phyloP scores from a whole-genome alignment of 2,888 invertebrate genomes.

The Hoplodrina blanda region DNA sequence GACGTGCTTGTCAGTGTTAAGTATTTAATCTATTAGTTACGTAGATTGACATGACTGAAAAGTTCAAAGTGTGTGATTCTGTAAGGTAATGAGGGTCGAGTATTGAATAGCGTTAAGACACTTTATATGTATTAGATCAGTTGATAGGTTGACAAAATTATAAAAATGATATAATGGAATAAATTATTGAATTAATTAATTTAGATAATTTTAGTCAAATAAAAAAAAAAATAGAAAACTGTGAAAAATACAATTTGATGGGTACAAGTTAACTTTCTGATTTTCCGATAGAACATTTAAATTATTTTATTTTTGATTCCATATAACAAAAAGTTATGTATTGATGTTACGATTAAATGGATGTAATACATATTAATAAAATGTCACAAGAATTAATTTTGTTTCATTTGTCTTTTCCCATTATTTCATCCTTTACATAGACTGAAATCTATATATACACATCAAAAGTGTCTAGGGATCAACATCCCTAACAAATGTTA shows the following conservation, averaged over 20 bases:
- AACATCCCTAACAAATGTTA: no score
- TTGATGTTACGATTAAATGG: slow-evolving; percentile 66
- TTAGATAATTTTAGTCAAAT: slow-evolving; percentile 42
- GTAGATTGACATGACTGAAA: slow-evolving; percentile 74
- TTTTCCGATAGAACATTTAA: slow-evolving; percentile 50
- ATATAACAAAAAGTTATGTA: slow-evolving; percentile 61
- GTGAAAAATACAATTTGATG: slow-evolving; percentile 54
- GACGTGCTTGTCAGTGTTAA: slow-evolving; percentile 49
- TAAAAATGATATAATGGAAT: slow-evolving; percentile 41
- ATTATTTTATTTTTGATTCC: slow-evolving; percentile 68
- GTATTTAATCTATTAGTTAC: slow-evolving; percentile 63
- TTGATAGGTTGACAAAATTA: slow-evolving; percentile 48
- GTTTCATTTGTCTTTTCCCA: slow-evolving; percentile 2
- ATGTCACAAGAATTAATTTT: slow-evolving; percentile 47
- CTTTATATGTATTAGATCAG: slow-evolving; percentile 58
- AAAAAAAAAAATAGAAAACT: slow-evolving; percentile 28
- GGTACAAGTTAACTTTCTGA: slow-evolving; percentile 64
- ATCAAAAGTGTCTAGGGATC: no score
- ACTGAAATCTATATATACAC: no score
- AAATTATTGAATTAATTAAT: slow-evolving; percentile 38
- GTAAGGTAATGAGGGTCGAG: slow-evolving; percentile 63
- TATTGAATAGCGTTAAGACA: slow-evolving; percentile 70
- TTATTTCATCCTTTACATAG: no score
- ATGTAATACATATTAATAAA: slow-evolving; percentile 67
- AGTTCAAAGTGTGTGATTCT: slow-evolving; percentile 81